Percentiles rank a stretch among this genome's conserved stretches.
phyloP scores from a whole-genome alignment of 2,888 invertebrate genomes.

The Hypsopygia costalis region DNA sequence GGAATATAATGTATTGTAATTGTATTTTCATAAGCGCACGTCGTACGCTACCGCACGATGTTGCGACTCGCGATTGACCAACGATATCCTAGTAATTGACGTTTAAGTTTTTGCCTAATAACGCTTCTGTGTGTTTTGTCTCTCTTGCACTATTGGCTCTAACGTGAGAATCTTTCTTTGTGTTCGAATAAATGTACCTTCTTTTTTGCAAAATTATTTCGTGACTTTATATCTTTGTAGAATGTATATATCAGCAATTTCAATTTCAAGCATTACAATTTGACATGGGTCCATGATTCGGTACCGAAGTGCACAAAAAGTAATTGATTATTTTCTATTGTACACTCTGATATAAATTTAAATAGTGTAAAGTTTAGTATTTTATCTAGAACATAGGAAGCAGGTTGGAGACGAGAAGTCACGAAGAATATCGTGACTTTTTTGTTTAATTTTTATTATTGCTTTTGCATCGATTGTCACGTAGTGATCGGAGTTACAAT shows the following conservation, averaged over 20 bases:
- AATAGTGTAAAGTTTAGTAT: background rate
- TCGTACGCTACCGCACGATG: constrained; percentile 43
- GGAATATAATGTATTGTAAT: constrained; percentile 73
- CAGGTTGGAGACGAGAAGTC: background rate
- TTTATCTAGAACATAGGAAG: background rate
- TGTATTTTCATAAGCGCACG: constrained; percentile 72
- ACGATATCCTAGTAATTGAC: constrained; percentile 71
- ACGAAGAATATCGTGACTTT: background rate
- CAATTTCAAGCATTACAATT: background rate
- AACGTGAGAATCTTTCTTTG: background rate
- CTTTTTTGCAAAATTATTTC: too few relatives aligned
- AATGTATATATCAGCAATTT: too few relatives aligned
- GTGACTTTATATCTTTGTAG: too few relatives aligned
- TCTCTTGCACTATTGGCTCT: constrained; percentile 4
- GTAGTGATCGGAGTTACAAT: background rate
- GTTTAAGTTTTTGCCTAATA: constrained; percentile 28
- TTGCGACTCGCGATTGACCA: constrained; percentile 64
- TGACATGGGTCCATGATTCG: background rate
- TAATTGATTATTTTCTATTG: background rate
- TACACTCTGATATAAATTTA: background rate
- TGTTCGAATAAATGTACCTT: too few relatives aligned
- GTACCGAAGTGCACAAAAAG: background rate
- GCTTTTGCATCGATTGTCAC: background rate
- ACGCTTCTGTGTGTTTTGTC: constrained; percentile 9
- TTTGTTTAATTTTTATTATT: background rate